Percentiles rank a stretch among this genome's conserved stretches.
These are phyloP conservation scores for Spicauda simplicius DNA, from an alignment of 2,888 invertebrate species.

Conservation along the genomic window DNA sequence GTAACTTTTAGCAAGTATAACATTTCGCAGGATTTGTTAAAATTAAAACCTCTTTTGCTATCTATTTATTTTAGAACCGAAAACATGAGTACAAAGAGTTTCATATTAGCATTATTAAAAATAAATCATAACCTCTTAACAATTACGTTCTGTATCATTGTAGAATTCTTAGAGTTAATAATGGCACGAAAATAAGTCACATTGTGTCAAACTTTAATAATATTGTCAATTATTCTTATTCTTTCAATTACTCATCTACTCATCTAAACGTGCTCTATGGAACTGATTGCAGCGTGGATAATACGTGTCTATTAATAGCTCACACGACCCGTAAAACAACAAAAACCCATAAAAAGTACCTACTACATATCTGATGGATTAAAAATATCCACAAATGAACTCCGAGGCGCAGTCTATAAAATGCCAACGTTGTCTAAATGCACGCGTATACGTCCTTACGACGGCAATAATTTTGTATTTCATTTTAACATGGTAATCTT, in stretches of 20 bases:
- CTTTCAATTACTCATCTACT: no score
- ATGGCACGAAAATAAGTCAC: not conserved
- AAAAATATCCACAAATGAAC: conserved; percentile 29
- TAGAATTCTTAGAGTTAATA: no score
- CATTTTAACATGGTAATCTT: conserved; percentile 7
- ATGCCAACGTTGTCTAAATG: conserved; percentile 25
- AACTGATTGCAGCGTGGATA: conserved; percentile 5
- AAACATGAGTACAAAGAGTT: no score
- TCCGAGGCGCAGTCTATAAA: conserved; percentile 14
- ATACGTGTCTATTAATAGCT: conserved; percentile 15
- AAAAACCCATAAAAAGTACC: conserved; percentile 26
- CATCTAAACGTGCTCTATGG: not conserved
- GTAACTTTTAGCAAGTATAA: no score
- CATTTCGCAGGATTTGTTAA: no score
- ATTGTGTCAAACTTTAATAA: not conserved
- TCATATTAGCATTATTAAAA: no score
- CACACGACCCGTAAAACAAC: conserved; percentile 20
- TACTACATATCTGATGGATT: conserved; percentile 28
- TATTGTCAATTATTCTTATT: not conserved
- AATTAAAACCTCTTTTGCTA: no score
- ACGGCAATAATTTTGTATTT: conserved; percentile 8
- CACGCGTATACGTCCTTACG: conserved; percentile 5
- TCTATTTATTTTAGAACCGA: no score
- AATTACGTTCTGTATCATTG: no score
- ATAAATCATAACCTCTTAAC: no score